Conservation (phyloP, 2,797 vertebrate species). For the Sebastes variabilis region DNA sequence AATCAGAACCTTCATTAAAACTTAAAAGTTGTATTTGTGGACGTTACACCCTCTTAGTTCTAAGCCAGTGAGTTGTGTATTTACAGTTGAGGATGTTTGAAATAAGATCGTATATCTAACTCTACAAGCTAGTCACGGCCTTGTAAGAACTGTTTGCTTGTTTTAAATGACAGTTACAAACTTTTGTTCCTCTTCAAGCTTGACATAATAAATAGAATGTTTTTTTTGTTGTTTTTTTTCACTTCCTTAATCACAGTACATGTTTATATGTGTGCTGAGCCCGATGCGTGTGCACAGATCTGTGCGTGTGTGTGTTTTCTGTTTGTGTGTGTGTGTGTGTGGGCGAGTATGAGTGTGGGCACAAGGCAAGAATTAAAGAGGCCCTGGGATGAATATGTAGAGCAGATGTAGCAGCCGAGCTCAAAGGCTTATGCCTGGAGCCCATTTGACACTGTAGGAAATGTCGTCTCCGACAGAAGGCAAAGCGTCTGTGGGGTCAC, state of each 20-base stretch:
- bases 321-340: slow-evolving; percentile 35
- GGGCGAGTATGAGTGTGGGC: slow-evolving; percentile 56
- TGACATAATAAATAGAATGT: slow-evolving; percentile 9
- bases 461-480: slow-evolving; percentile 65
- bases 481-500: slow-evolving; percentile 55
- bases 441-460: slow-evolving; percentile 74
- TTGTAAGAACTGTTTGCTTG: slow-evolving; percentile 10
- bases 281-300: background rate
- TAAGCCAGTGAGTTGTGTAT: background rate
- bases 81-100: background rate
- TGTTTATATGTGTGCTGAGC: slow-evolving; percentile 16
- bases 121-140: background rate
- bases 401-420: slow-evolving; percentile 76
- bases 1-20: background rate
- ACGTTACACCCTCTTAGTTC: background rate
- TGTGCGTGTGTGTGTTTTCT: slow-evolving; percentile 41
- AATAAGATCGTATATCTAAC: background rate
- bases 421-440: slow-evolving; percentile 74
- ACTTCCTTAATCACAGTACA: slow-evolving; percentile 35
- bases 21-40: background rate
- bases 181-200: background rate
- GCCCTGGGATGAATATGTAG: slow-evolving; percentile 77
- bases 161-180: slow-evolving; percentile 14
- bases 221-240: background rate
- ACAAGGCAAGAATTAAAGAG: slow-evolving; percentile 70